Evolutionary conservation across 2,113 vertebrate species (phyloP), one percentile per base, ranked within the genome.

Genomic region (Saimiri boliviensis): DNA sequence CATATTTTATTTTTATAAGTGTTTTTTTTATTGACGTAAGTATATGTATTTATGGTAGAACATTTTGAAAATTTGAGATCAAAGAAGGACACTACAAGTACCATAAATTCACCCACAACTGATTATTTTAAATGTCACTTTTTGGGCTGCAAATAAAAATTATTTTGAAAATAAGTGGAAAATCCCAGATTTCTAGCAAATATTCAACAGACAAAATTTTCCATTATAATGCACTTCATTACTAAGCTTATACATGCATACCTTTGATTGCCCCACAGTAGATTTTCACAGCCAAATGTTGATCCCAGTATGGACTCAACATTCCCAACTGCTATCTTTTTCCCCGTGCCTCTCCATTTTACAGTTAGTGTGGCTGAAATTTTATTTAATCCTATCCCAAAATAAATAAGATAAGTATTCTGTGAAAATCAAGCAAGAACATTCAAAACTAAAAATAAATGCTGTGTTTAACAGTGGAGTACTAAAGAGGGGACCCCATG

Each of bases 141-240:
- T 35, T 91, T 97, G 32, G 2, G 47, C 71, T 40, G 4, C 8
- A 89, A 94, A 56, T 27, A 81, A 70, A 86, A 80, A 37, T 16
- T 60, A 12, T 73, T 86, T 94, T 79, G 30, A 82, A 60, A 54
- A 95, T 14, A 14, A 89, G 11, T 40, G 83, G 66, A 49, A 88
- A 96, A 85, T 54, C 9, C 13, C 45, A 92, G 0, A 47, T 81
- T 88, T 95, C 42, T 42, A 83, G 27, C 19, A 85, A 96, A 91
- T 83, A 68, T 27, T 56, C 32, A 63, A 45, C 35, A 80, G 49
- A 23, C 10, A 35, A 10, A 52, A 94, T 54, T 77, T 58, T 94
- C 35, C 32, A 96, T 92, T 58, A 49, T 4, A 97, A 71, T 73
- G 17, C 87, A 87, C 32, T 87, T 89, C 93, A 96, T 76, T 63